Conservation (phyloP, 2,113 vertebrate species). For the Ursus arctos region DNA sequence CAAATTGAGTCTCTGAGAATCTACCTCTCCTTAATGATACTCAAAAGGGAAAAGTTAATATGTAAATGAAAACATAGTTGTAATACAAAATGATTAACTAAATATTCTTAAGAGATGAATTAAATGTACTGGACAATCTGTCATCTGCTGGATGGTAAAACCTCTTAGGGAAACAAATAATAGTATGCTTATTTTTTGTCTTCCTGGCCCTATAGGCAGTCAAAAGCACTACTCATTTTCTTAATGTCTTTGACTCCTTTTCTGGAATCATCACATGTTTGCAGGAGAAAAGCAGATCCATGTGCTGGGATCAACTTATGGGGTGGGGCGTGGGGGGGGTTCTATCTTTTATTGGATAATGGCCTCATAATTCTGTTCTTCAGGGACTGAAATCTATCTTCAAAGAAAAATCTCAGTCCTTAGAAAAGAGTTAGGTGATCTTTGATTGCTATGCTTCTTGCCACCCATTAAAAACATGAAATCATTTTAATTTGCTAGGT, state of each 20-base stretch:
- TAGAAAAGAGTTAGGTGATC: background rate
- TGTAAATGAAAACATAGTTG: background rate
- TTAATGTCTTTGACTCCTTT: background rate
- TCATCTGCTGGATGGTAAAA: background rate
- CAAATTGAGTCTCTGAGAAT: background rate
- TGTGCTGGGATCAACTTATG: background rate
- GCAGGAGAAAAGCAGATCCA: background rate
- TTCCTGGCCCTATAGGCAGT: background rate
- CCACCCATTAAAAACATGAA: background rate
- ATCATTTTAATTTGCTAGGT: background rate
- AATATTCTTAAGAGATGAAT: conserved; percentile 1
- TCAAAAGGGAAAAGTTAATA: conserved; percentile 8
- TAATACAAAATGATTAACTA: background rate
- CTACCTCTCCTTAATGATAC: conserved; percentile 4
- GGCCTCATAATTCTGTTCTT: background rate
- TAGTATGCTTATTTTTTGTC: background rate
- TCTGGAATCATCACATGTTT: background rate
- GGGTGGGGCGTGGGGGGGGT: background rate
- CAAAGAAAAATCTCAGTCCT: background rate
- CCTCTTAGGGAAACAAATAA: background rate
- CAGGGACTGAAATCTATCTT: background rate
- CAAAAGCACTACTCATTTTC: background rate
- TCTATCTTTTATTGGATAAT: background rate
- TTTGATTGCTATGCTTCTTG: background rate
- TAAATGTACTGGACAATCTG: background rate